Conservation (phyloP, 1,140 invertebrate genomes). For the Lutraria rhynchaena region DNA sequence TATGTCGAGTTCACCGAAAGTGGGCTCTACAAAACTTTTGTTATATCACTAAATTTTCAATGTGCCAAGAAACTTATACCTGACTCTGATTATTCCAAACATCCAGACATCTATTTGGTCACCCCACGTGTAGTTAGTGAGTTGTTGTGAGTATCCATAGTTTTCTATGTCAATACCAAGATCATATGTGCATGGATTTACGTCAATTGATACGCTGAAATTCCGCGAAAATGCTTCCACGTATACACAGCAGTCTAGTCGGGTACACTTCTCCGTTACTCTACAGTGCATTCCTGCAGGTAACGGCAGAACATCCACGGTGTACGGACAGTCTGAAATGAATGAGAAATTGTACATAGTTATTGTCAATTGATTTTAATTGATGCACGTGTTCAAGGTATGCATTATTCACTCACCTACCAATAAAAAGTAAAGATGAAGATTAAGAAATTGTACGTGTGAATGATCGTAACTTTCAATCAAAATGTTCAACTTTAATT, state of each 20-base stretch:
- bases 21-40: no score
- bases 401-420: neutral
- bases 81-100: slow-evolving; percentile 21
- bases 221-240: neutral
- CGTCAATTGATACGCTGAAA: neutral
- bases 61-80: slow-evolving; percentile 26
- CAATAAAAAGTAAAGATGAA: neutral
- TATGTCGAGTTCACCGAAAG: no score
- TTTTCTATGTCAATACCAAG: neutral
- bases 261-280: neutral
- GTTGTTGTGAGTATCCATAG: neutral
- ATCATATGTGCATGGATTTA: slow-evolving; percentile 8
- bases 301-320: neutral
- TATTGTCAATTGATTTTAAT: neutral
- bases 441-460: no score
- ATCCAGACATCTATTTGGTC: slow-evolving; percentile 3
- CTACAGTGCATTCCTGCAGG: neutral
- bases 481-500: no score
- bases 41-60: no score
- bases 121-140: slow-evolving; percentile 54
- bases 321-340: neutral
- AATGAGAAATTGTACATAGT: neutral
- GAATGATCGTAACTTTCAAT: no score
- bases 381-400: neutral
- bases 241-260: neutral